These are phyloP conservation scores for Cybosia mesomella DNA, from an alignment of 2,888 invertebrate species.

Conservation along the genomic window DNA sequence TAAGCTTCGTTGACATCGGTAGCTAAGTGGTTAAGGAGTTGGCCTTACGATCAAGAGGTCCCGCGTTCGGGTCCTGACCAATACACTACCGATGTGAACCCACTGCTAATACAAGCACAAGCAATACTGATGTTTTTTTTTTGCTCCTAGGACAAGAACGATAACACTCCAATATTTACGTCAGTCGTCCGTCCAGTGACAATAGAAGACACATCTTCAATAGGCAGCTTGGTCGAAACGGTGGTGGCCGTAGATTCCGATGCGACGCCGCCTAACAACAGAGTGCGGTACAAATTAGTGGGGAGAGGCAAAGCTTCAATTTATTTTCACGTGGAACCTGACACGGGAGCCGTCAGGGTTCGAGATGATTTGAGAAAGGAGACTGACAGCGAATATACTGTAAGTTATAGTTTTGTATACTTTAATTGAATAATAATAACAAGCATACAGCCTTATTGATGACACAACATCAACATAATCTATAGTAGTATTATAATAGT, in stretches of 20 bases:
- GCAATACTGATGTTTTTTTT: background rate
- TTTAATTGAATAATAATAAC: no score
- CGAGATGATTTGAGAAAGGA: constrained; percentile 95
- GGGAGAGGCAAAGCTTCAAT: constrained; percentile 93
- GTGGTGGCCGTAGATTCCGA: constrained; percentile 94
- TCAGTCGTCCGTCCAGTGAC: constrained; percentile 94
- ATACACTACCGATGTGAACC: no score
- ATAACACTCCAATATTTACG: constrained; percentile 95
- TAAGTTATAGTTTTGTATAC: constrained; percentile 63
- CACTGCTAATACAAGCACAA: no score
- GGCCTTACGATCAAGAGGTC: no score
- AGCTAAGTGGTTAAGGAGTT: no score
- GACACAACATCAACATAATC: no score
- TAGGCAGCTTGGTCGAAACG: constrained; percentile 93
- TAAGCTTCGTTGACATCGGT: no score
- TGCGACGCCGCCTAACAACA: constrained; percentile 94
- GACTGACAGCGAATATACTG: constrained; percentile 95
- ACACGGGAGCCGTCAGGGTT: constrained; percentile 92
- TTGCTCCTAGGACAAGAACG: constrained; percentile 91
- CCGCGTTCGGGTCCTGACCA: no score
- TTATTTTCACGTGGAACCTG: constrained; percentile 95
- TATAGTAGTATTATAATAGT: no score
- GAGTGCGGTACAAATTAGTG: constrained; percentile 92
- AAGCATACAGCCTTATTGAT: no score
- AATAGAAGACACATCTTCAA: constrained; percentile 93